Conservation (phyloP, 2,888 invertebrate genomes). For the Cinara cedri region DNA sequence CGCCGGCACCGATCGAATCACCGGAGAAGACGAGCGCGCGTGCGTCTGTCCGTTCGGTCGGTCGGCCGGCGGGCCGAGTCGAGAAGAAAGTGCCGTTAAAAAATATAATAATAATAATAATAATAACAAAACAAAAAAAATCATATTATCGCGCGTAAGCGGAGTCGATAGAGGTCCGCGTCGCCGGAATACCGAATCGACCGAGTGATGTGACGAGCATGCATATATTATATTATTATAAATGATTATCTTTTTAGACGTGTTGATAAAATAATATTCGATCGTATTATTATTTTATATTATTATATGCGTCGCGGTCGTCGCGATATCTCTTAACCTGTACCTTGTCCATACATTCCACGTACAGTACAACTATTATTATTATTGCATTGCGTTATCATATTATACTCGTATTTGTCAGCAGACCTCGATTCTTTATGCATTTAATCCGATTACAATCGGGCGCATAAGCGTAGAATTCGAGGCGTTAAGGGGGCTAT, state of each 20-base stretch:
- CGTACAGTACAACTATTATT: no score
- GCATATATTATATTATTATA: neutral
- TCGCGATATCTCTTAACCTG: no score
- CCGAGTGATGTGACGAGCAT: slow-evolving; percentile 40
- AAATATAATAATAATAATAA: slow-evolving; percentile 5
- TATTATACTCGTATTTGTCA: no score
- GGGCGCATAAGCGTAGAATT: no score
- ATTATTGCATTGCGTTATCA: no score
- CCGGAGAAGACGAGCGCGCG: slow-evolving; percentile 29
- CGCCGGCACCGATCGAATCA: neutral
- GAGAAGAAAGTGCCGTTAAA: slow-evolving; percentile 57
- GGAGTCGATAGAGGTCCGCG: slow-evolving; percentile 7
- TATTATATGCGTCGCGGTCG: neutral
- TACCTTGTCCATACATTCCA: no score
- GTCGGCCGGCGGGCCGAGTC: neutral
- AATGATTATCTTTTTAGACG: neutral
- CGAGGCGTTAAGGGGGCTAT: no score
- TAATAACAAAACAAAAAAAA: slow-evolving; percentile 16
- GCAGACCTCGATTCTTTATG: no score
- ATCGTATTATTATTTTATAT: neutral
- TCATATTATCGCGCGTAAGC: slow-evolving; percentile 6
- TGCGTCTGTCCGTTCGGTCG: slow-evolving; percentile 1
- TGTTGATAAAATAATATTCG: no score
- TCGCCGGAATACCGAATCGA: slow-evolving; percentile 47
- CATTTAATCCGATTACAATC: no score